phyloP scores from a whole-genome alignment of 2,113 vertebrate genomes.

The Pedetes capensis region DNA sequence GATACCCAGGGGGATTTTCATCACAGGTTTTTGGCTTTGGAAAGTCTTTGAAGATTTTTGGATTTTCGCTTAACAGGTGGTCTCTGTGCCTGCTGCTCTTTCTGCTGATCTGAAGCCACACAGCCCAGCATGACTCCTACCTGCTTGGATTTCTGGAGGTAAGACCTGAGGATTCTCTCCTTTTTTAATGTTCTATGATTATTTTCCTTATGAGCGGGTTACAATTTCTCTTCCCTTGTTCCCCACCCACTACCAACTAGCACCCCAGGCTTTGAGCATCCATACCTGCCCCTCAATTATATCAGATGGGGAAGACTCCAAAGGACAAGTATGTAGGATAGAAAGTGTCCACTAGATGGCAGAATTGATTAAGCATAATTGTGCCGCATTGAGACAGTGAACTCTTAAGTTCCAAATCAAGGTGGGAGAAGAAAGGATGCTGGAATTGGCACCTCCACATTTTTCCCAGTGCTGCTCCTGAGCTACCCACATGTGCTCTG shows the following conservation, averaged over 20 bases:
- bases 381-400: not conserved
- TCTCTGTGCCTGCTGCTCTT: slow-evolving; percentile 74
- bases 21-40: slow-evolving; percentile 78
- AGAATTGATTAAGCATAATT: slow-evolving; percentile 79
- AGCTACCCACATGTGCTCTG: slow-evolving; percentile 48
- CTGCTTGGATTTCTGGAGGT: slow-evolving; percentile 74
- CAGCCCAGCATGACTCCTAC: slow-evolving; percentile 67
- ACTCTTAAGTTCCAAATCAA: not conserved
- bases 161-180: slow-evolving; percentile 59
- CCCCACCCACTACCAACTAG: slow-evolving; percentile 12
- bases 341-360: slow-evolving; percentile 82
- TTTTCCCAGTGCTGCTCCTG: not conserved
- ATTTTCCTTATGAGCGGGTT: slow-evolving; percentile 62
- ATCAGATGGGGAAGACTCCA: not conserved
- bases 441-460: slow-evolving; percentile 18
- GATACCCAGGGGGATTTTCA: slow-evolving; percentile 77
- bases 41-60: slow-evolving; percentile 85
- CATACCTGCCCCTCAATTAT: not conserved
- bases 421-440: slow-evolving; percentile 19
- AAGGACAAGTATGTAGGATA: not conserved
- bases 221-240: not conserved
- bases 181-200: slow-evolving; percentile 30
- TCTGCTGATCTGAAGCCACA: slow-evolving; percentile 74
- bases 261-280: not conserved
- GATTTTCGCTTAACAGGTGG: slow-evolving; percentile 86